These are phyloP conservation scores for Eupithecia insigniata DNA, from an alignment of 2,888 invertebrate species.

Conservation along the genomic window DNA sequence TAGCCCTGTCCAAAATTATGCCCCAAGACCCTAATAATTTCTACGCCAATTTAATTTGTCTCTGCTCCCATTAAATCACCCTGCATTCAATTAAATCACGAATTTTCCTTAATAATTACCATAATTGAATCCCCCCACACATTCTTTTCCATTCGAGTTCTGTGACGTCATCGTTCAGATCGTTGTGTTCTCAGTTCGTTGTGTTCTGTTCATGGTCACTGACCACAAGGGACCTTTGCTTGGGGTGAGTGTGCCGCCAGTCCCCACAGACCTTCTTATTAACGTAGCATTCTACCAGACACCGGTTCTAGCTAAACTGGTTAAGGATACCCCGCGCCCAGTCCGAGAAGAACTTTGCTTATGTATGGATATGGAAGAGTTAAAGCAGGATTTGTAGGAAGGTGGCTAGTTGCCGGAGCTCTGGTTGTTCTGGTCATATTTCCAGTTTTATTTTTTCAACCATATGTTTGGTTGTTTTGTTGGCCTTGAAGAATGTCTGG, in stretches of 20 bases:
- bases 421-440: slow-evolving; percentile 62
- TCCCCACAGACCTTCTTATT: slow-evolving; percentile 52
- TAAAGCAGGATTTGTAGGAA: slow-evolving; percentile 64
- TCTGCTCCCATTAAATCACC: slow-evolving; percentile 29
- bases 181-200: slow-evolving; percentile 74
- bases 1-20: slow-evolving; percentile 23
- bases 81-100: slow-evolving; percentile 23
- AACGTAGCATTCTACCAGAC: slow-evolving; percentile 39
- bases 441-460: slow-evolving; percentile 73
- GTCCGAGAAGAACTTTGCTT: slow-evolving; percentile 55
- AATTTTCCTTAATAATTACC: slow-evolving; percentile 37
- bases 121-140: slow-evolving; percentile 33
- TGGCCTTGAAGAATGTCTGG: slow-evolving; percentile 80
- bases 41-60: slow-evolving; percentile 26
- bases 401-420: slow-evolving; percentile 57
- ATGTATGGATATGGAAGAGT: slow-evolving; percentile 57
- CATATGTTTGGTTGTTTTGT: slow-evolving; percentile 81
- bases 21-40: slow-evolving; percentile 30
- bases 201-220: slow-evolving; percentile 76
- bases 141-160: slow-evolving; percentile 52
- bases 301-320: slow-evolving; percentile 40
- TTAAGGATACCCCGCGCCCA: slow-evolving; percentile 49
- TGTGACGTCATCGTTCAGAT: slow-evolving; percentile 76
- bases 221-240: slow-evolving; percentile 80
- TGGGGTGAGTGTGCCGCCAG: slow-evolving; percentile 80